phyloP scores from a whole-genome alignment of 1,140 invertebrate genomes.

The Trichonephila clavipes region DNA sequence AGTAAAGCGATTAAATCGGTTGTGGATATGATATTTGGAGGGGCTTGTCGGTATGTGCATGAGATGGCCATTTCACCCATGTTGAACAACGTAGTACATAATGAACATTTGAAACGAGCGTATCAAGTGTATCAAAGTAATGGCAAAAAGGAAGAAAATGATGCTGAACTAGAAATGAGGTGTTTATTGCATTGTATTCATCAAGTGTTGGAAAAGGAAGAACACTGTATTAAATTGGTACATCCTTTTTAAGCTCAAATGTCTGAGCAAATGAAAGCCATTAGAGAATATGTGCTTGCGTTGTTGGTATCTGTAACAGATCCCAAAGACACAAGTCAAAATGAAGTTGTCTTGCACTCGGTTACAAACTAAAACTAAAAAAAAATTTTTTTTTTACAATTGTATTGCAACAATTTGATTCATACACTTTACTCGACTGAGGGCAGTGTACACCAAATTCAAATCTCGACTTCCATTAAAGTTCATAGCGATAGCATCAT shows the following conservation, averaged over 20 bases:
- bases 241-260: background rate
- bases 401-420: conserved; percentile 7
- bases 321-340: background rate
- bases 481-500: background rate
- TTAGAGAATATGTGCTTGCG: background rate
- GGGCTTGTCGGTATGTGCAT: too few species aligned
- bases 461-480: background rate
- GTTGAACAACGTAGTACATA: background rate
- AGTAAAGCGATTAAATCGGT: background rate
- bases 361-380: too few species aligned
- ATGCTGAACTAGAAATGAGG: too few species aligned
- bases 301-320: too few species aligned
- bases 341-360: too few species aligned
- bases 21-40: background rate
- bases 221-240: background rate
- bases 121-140: background rate
- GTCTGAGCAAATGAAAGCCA: conserved; percentile 17
- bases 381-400: background rate
- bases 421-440: conserved; percentile 30
- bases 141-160: background rate
- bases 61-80: background rate
- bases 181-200: too few species aligned
- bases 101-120: background rate
- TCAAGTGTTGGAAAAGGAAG: background rate
- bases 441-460: conserved; percentile 37